These are phyloP conservation scores for Augochlorella aurata DNA, from an alignment of 2,888 invertebrate species.

Conservation along the genomic window DNA sequence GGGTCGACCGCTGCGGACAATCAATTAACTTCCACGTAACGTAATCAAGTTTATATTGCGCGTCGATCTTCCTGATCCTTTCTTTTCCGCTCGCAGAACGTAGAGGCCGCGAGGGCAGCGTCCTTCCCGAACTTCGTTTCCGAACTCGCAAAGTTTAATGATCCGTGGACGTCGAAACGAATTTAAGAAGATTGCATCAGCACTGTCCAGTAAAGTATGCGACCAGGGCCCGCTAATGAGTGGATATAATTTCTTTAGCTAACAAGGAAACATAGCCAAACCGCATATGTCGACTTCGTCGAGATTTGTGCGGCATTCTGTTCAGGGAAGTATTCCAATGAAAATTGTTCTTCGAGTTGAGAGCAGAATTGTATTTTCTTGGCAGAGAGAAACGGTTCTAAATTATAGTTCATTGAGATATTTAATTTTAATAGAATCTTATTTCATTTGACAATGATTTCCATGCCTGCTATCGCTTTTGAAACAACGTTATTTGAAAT, in stretches of 20 bases:
- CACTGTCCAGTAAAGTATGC: neutral
- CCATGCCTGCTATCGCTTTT: no score
- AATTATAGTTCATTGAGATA: no score
- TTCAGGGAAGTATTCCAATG: no score
- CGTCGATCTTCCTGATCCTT: neutral
- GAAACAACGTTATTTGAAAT: no score
- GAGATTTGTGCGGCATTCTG: no score
- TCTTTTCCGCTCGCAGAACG: neutral
- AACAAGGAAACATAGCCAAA: neutral
- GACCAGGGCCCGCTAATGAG: neutral
- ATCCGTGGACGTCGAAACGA: neutral
- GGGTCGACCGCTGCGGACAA: slow-evolving; percentile 58
- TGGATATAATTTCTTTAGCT: neutral
- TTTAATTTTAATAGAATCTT: no score
- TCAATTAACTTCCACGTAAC: slow-evolving; percentile 64
- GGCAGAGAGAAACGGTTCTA: no score
- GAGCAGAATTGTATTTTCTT: no score
- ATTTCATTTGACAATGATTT: no score
- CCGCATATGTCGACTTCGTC: no score
- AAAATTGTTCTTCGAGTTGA: no score
- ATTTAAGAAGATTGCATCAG: neutral
- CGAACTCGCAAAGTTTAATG: neutral
- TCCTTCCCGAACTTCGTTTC: neutral
- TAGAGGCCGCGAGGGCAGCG: neutral
- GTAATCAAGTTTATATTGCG: slow-evolving; percentile 5